A percentile compares a stretch with the other conserved stretches of the same genome.
Conservation (phyloP, 2,113 vertebrate species). For the Calonectris borealis region DNA sequence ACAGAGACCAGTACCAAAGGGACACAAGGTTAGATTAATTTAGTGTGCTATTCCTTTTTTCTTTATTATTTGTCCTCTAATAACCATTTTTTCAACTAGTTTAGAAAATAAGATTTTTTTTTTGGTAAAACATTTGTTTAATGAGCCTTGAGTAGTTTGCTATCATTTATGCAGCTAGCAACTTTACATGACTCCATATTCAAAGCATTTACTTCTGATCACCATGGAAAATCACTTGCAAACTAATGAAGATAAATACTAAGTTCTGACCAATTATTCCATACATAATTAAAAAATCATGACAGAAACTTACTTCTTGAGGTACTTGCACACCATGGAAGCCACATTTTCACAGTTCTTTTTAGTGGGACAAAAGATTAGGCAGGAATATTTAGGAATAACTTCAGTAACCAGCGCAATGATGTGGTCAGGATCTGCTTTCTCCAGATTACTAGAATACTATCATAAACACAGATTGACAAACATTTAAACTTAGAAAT, state of each 20-base stretch:
- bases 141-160: background rate
- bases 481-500: background rate
- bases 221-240: background rate
- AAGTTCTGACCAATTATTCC: background rate
- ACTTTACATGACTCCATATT: background rate
- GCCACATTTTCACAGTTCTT: conserved; percentile 98
- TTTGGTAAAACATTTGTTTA: background rate
- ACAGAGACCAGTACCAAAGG: background rate
- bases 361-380: conserved; percentile 96
- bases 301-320: conserved; percentile 82
- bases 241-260: background rate
- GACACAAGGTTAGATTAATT: background rate
- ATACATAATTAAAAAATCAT: background rate
- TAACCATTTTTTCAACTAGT: background rate
- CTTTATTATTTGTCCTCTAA: background rate
- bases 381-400: conserved; percentile 90
- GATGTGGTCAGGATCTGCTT: conserved; percentile 91
- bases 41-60: background rate
- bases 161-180: background rate
- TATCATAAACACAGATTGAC: conserved; percentile 36
- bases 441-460: conserved; percentile 87
- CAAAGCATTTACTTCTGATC: background rate
- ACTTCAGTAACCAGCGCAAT: conserved; percentile 93
- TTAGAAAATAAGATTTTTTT: too few species aligned
- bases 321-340: conserved; percentile 92